Evolutionary conservation across 2,113 vertebrate species (phyloP), one percentile per base, ranked within the genome.

Genomic region (Microcebus jonahi): DNA sequence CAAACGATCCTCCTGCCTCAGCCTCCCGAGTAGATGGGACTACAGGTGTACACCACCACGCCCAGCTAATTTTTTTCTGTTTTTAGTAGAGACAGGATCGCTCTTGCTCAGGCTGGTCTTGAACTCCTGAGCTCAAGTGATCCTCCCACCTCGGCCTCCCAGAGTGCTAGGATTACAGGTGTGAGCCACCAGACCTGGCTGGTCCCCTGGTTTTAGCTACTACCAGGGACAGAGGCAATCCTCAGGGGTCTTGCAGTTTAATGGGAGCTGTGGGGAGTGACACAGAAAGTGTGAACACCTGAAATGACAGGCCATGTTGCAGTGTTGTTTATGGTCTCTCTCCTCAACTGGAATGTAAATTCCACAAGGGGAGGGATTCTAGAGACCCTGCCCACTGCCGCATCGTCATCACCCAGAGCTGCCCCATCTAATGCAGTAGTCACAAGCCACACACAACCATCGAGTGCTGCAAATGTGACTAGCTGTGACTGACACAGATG

Each of bases 401-500:
- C 14, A 14, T 11, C 36, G 34, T 55, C 18, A 29, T 13, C 31
- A 11, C 11, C 14, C 9, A 4, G 15, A 77, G 18, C 23, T 4
- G 0, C 4, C 6, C 9, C 1, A 2, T 18, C 12, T 18, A 11
- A 14, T 3, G 34, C 0, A 1, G 34, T 0, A 0, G 45, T 13
- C 48, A 36, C 25, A 2, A 36, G 18, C 4, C 39, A 10, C 48
- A 8, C 6, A 5, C 3, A 29, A 25, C 29, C 36, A 13, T 9
- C 7, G 50, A 61, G 71, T 34, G 1, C 9, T 18, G 36, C 45
- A 14, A 59, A 65, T 4, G 5, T 9, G 48, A 7, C 25, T 15
- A 14, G 7, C 7, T 36, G 2, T 36, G 8, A 36, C 1, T 5
- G 71, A 79, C 53, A 76, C 0, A 68, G 59, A 85, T 0, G 1